phyloP scores from a whole-genome alignment of 2,113 vertebrate genomes.

The Leptocoma aspasia region DNA sequence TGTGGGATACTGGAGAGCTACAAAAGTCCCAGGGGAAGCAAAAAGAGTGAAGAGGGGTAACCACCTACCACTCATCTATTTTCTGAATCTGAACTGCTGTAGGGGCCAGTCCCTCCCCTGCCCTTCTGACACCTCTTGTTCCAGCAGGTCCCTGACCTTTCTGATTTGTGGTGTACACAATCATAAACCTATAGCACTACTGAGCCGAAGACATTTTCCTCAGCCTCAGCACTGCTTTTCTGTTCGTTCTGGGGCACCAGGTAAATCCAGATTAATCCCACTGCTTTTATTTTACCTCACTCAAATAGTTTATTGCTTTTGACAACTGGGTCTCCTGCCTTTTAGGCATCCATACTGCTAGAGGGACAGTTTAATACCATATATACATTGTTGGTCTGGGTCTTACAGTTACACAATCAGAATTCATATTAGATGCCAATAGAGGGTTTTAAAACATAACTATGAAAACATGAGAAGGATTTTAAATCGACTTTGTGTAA shows the following conservation, averaged over 20 bases:
- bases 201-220: neutral
- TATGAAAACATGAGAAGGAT: slow-evolving; percentile 49
- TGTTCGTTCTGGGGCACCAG: neutral
- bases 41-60: neutral
- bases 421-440: slow-evolving; percentile 15
- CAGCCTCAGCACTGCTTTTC: neutral
- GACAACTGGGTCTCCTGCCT: neutral
- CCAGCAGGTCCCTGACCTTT: neutral
- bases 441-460: slow-evolving; percentile 34
- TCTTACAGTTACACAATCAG: neutral
- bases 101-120: neutral
- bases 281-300: neutral
- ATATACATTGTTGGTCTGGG: neutral
- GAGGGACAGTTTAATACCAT: neutral
- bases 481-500: slow-evolving; percentile 30
- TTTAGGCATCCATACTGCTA: neutral
- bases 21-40: neutral
- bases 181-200: rapidly evolving
- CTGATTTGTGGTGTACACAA: neutral
- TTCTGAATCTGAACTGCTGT: neutral
- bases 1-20: neutral
- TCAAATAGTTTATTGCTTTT: neutral
- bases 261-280: neutral
- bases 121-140: neutral
- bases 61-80: neutral